Conservation (phyloP, 2,888 invertebrate genomes). For the Pherbina coryleti region DNA sequence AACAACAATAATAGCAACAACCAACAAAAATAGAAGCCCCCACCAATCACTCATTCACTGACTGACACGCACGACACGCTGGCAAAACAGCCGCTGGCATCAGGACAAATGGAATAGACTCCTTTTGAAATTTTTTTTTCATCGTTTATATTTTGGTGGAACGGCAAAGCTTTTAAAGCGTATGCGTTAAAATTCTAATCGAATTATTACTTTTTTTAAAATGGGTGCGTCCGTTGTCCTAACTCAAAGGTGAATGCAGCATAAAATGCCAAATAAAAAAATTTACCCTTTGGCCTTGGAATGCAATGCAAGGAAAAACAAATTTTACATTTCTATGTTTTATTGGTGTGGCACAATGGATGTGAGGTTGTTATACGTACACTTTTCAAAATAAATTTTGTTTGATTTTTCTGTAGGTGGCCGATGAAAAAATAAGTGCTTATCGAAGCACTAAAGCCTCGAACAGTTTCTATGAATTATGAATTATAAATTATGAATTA, state of each 20-base stretch:
- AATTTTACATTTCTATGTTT: neutral
- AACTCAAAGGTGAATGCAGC: neutral
- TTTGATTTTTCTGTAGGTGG: no score
- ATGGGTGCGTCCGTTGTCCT: neutral
- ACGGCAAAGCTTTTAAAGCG: conserved; percentile 34
- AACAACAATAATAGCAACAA: neutral
- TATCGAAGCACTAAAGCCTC: no score
- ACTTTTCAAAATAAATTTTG: no score
- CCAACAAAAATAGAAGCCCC: neutral
- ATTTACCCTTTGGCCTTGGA: neutral
- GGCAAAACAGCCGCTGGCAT: conserved; percentile 33
- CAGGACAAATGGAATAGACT: neutral
- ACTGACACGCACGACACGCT: conserved; percentile 6
- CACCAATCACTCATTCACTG: neutral
- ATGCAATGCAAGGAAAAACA: neutral
- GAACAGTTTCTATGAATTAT: no score
- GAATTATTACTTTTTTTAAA: conserved; percentile 41
- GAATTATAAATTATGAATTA: no score
- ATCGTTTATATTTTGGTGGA: neutral
- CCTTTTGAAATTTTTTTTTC: neutral
- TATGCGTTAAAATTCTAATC: conserved; percentile 46
- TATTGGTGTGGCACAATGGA: neutral
- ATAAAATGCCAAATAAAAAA: neutral
- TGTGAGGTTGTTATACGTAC: no score
- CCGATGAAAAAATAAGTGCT: no score